These are phyloP conservation scores for Drosophila chauvacae DNA, from an alignment of 1,140 invertebrate species.

Conservation along the genomic window DNA sequence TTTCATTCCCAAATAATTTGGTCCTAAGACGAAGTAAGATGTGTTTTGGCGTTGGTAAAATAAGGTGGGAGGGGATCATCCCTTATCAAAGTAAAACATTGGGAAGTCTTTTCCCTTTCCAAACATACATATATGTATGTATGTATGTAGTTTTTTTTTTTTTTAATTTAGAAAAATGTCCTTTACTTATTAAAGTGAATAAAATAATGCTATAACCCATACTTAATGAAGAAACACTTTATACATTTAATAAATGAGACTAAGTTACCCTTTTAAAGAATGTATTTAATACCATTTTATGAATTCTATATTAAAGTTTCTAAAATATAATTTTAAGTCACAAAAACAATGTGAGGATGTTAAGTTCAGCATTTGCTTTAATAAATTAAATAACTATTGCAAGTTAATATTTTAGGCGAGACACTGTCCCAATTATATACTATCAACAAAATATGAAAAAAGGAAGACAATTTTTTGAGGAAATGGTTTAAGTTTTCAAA, in stretches of 20 bases:
- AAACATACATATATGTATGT: too few relatives aligned
- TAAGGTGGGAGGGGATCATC: slow-evolving; percentile 18
- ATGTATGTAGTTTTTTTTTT: too few relatives aligned
- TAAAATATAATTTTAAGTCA: neutral
- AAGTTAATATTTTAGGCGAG: neutral
- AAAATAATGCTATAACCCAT: neutral
- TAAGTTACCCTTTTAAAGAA: too few relatives aligned
- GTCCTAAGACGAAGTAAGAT: slow-evolving; percentile 8
- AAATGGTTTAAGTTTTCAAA: neutral
- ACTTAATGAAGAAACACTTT: neutral
- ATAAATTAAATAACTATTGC: neutral
- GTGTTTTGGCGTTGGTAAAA: slow-evolving; percentile 6
- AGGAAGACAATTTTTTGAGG: neutral
- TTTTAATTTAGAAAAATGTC: too few relatives aligned
- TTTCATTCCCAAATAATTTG: slow-evolving; percentile 29
- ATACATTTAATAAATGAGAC: too few relatives aligned
- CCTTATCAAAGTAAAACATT: neutral
- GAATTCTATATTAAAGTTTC: neutral
- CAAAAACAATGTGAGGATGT: neutral
- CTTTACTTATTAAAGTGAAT: too few relatives aligned
- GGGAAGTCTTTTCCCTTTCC: too few relatives aligned
- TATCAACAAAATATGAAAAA: neutral
- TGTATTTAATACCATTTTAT: neutral
- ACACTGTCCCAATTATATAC: too few relatives aligned
- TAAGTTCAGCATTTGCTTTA: neutral